These are phyloP conservation scores for Pseudoips prasinana DNA, from an alignment of 2,888 invertebrate genomes.

Conservation along the genomic window DNA sequence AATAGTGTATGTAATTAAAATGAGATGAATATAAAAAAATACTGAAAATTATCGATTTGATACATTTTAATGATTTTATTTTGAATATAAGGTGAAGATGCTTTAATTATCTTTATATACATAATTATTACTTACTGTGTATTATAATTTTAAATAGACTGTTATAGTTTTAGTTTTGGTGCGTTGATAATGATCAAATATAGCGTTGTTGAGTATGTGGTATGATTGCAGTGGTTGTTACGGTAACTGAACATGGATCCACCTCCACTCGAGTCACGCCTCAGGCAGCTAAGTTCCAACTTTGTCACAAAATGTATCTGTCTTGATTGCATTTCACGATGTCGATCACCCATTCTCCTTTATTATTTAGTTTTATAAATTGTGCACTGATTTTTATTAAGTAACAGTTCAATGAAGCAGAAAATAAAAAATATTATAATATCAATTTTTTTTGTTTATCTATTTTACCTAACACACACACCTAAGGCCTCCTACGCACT, in stretches of 20 bases:
- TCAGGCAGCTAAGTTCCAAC: constrained; percentile 39
- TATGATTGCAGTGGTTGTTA: constrained; percentile 16
- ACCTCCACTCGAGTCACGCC: constrained; percentile 14
- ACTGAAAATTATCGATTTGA: constrained; percentile 62
- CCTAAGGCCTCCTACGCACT: no score
- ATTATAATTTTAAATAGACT: constrained; percentile 81
- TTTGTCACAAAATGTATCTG: constrained; percentile 56
- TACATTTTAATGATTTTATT: constrained; percentile 75
- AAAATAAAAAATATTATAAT: constrained; percentile 60
- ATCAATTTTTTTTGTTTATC: constrained; percentile 34
- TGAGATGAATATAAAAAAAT: constrained; percentile 62
- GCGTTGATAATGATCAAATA: constrained; percentile 56
- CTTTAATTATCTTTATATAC: constrained; percentile 79
- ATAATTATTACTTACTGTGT: constrained; percentile 75
- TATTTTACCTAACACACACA: not conserved
- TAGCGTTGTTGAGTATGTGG: constrained; percentile 33
- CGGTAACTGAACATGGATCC: constrained; percentile 8
- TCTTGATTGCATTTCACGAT: constrained; percentile 51
- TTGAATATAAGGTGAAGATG: constrained; percentile 80
- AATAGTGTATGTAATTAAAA: constrained; percentile 67
- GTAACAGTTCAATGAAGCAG: constrained; percentile 58
- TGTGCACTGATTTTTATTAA: constrained; percentile 73
- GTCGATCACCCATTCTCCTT: constrained; percentile 48
- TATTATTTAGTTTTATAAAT: constrained; percentile 60
- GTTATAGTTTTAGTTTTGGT: constrained; percentile 78